Conservation (phyloP, 2,797 vertebrate species). For the Ceryle rudis region DNA sequence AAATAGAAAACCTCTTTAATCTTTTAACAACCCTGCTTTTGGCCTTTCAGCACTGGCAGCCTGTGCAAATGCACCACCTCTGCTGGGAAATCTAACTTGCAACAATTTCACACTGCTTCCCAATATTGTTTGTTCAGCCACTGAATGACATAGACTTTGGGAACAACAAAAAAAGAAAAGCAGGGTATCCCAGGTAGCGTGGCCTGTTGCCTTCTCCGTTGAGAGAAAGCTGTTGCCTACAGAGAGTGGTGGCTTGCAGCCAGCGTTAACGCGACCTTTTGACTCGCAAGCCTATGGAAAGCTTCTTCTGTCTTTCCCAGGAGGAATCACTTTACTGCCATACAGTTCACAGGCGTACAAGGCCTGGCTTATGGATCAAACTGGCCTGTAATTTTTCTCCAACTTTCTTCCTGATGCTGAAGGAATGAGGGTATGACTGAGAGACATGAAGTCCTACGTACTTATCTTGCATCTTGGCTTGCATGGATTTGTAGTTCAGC, state of each 20-base stretch:
- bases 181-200: neutral
- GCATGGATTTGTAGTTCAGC: constrained; percentile 1
- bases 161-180: neutral
- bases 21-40: constrained; percentile 17
- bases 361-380: neutral
- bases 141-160: neutral
- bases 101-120: neutral
- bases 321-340: neutral
- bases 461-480: constrained; percentile 18
- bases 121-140: neutral
- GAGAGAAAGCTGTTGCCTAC: neutral
- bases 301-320: neutral
- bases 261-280: constrained; percentile 21
- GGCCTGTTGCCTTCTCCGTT: neutral
- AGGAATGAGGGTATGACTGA: neutral
- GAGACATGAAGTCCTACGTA: neutral
- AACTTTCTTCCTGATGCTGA: neutral
- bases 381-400: neutral
- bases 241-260: constrained; percentile 7
- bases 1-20: constrained; percentile 10
- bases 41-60: neutral
- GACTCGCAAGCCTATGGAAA: neutral
- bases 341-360: neutral
- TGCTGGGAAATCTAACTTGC: constrained; percentile 17
- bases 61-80: neutral